phyloP scores from a whole-genome alignment of 2,797 vertebrate species.

The Yasuhikotakia modesta region DNA sequence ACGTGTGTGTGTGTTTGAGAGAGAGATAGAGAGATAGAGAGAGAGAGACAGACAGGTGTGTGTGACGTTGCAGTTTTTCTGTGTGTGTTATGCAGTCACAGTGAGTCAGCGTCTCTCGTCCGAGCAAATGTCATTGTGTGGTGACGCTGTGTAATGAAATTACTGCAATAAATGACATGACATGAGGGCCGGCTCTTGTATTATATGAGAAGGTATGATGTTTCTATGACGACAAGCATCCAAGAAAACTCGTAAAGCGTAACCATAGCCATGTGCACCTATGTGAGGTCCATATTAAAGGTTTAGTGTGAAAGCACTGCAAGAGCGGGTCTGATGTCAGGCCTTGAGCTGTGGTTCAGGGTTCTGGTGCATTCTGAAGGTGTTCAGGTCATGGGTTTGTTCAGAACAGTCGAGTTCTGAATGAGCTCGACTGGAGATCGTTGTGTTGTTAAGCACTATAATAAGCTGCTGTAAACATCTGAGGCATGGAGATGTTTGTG shows the following conservation, averaged over 20 bases:
- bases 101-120: constrained; percentile 57
- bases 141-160: constrained; percentile 1
- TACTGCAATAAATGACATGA: neutral
- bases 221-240: neutral
- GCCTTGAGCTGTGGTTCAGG: neutral
- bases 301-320: neutral
- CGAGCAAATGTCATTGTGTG: constrained; percentile 24
- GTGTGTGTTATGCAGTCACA: constrained; percentile 8
- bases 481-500: constrained; percentile 40
- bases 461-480: neutral
- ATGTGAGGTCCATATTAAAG: neutral
- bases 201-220: neutral
- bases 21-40: no score
- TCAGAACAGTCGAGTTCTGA: no score
- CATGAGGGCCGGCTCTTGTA: neutral
- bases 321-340: no score
- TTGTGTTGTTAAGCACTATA: neutral
- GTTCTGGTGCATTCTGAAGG: neutral
- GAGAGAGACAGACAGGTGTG: constrained; percentile 41
- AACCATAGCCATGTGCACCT: neutral
- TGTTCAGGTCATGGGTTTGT: no score
- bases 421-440: no score
- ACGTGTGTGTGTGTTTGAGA: neutral
- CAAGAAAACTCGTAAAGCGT: neutral
- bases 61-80: constrained; percentile 43